phyloP scores from a whole-genome alignment of 1,140 invertebrate species.

The Octopus sinensis region DNA sequence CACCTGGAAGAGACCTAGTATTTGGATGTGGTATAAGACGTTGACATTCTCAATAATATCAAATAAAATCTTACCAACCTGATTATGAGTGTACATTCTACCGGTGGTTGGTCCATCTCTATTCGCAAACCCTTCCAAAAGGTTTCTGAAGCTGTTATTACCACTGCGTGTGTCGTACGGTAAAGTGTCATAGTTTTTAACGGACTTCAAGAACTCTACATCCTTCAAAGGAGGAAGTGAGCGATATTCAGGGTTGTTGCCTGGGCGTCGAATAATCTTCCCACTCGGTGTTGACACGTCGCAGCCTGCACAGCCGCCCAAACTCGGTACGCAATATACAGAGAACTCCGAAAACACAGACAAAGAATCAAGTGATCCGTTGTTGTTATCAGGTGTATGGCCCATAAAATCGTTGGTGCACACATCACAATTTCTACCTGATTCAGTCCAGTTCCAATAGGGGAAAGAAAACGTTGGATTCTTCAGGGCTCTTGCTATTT shows the following conservation, averaged over 20 bases:
- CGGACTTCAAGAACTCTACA: not conserved
- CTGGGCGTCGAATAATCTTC: not conserved
- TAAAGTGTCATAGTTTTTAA: not conserved
- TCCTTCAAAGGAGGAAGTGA: not conserved
- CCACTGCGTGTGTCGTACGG: not conserved
- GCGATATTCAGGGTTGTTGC: not conserved
- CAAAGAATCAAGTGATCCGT: not conserved
- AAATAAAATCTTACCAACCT: not conserved
- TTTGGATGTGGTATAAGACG: too few relatives aligned
- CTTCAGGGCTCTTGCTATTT: not conserved
- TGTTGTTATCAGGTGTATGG: not conserved
- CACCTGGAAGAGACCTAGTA: too few relatives aligned
- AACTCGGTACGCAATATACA: not conserved
- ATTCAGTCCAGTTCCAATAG: constrained; percentile 7
- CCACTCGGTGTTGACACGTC: not conserved
- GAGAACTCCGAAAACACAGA: not conserved
- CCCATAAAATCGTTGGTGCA: constrained; percentile 13
- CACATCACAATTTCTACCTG: not conserved
- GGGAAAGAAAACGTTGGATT: not conserved
- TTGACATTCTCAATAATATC: too few relatives aligned
- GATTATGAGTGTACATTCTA: constrained; percentile 3
- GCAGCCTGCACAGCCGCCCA: not conserved
- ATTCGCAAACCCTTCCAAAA: constrained; percentile 1
- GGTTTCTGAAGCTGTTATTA: constrained; percentile 1
- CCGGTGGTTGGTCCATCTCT: not conserved